Base-by-base conservation (phyloP, 2,797 vertebrate genomes). In the Pangasius sanitwongsei region DNA sequence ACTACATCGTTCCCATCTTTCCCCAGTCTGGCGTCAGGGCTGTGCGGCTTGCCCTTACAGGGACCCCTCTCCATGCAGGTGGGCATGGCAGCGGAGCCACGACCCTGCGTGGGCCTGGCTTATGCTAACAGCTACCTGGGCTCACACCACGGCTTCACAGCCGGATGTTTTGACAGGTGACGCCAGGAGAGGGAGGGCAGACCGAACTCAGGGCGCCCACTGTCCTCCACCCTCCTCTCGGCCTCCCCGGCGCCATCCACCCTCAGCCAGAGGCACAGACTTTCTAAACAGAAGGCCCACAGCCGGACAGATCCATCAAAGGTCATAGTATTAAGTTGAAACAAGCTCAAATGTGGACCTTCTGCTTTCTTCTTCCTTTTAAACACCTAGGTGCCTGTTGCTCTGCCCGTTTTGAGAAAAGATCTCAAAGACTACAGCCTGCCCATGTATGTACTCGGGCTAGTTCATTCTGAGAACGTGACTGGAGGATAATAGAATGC, bases 131-230 rank as follows among this genome's bases (percentile, higher is more conserved):
- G 97, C 48, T 98, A 96, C 93, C 96, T 97, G 90, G 96, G 95
- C 2, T 92, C 95, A 55, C 95, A 96, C 88, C 96, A 95, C 86
- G 87, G 94, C 0, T 97, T 96, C 63, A 89, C 97, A 65, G 91
- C 96, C 0, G 94, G 97, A 87, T 98, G 97, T 94, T 98, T 97
- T 41, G 96, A 98, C 87, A 96, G 96, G 94, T 97, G 97, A 97
- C 95, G 94, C 96, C 96, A 95, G 93, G 90, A 91, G 94, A 94
- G 93, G 93, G 93, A 93, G 95, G 95, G 94, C 87, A 95, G 95
- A 65, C 88, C 55, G 53, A 88, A 84, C 88, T 92, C 87, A 87
- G 94, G n/a, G 92, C 94, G 25, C 88, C 95, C n/a, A n/a, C 92
- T 86, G 95, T 95, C 92, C 94, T 95, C 89, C 92, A 91, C 88